Percentiles rank a stretch among this genome's conserved stretches.
These are phyloP conservation scores for Trochalopteron elliotii DNA, from an alignment of 2,113 vertebrate genomes.

Conservation along the genomic window DNA sequence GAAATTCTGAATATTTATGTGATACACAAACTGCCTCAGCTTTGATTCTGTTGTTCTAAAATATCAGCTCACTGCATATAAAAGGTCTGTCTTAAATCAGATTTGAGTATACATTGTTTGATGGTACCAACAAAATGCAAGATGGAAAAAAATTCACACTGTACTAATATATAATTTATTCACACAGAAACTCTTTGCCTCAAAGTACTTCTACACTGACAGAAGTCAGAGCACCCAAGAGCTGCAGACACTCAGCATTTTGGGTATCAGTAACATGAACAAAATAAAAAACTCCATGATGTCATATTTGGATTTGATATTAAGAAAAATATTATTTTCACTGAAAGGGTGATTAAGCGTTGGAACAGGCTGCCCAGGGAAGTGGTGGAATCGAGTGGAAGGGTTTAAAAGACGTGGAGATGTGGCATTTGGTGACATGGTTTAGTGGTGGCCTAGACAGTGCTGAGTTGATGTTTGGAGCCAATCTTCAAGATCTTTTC, in stretches of 20 bases:
- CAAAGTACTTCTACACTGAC: neutral
- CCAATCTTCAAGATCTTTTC: neutral
- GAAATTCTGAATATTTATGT: neutral
- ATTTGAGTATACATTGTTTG: neutral
- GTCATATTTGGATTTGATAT: neutral
- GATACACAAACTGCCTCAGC: neutral
- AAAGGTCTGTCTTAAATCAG: neutral
- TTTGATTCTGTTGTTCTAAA: neutral
- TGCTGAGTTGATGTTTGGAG: neutral
- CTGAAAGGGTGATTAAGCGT: too few relatives aligned
- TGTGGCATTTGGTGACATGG: neutral
- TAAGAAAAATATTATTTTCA: neutral
- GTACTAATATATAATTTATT: neutral
- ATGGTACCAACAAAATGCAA: neutral
- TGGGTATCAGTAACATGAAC: neutral
- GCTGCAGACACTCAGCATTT: neutral
- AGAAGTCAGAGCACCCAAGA: neutral
- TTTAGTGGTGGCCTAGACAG: neutral
- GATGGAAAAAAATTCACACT: rapidly evolving
- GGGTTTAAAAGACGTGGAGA: neutral
- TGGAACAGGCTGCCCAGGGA: neutral
- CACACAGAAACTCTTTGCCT: neutral
- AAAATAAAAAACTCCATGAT: neutral
- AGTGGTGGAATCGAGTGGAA: neutral
- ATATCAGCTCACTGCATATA: neutral